A percentile compares a stretch with the other conserved stretches of the same genome.
These are phyloP conservation scores for Troilus luridus DNA, from an alignment of 2,888 invertebrate genomes.

Conservation along the genomic window DNA sequence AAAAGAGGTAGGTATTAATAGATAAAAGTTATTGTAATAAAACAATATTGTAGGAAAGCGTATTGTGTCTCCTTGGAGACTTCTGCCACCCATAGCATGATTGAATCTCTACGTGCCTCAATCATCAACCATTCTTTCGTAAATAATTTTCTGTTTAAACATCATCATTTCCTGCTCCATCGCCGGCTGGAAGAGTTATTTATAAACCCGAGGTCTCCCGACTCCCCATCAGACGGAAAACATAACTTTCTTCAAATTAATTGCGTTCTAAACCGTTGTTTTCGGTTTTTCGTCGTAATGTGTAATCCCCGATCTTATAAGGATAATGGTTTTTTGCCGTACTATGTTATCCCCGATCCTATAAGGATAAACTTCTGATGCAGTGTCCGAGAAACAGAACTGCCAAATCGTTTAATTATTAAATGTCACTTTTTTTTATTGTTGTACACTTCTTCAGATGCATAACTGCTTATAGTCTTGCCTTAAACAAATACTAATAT, in stretches of 20 bases:
- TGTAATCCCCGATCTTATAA: neutral
- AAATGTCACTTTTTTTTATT: neutral
- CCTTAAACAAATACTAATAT: too few relatives aligned
- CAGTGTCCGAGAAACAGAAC: neutral
- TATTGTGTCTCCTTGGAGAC: neutral
- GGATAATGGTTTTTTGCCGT: too few relatives aligned
- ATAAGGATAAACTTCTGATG: constrained; percentile 16
- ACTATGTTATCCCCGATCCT: too few relatives aligned
- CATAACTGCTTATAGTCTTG: too few relatives aligned
- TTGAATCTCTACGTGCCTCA: too few relatives aligned
- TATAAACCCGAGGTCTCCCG: neutral
- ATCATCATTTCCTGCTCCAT: constrained; percentile 30
- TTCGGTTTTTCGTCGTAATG: neutral
- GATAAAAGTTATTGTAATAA: neutral
- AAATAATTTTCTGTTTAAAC: constrained; percentile 6
- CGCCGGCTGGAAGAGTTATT: too few relatives aligned
- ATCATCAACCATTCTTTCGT: neutral
- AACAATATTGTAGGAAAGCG: neutral
- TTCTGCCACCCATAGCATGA: constrained; percentile 21
- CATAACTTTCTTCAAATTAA: neutral
- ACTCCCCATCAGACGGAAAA: neutral
- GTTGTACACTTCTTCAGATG: neutral
- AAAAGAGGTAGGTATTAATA: neutral
- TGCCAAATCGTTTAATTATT: neutral
- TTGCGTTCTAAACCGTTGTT: neutral